Percentiles rank a stretch among this genome's conserved stretches.
phyloP scores from a whole-genome alignment of 2,797 vertebrate genomes.

The Rhinophrynus dorsalis region DNA sequence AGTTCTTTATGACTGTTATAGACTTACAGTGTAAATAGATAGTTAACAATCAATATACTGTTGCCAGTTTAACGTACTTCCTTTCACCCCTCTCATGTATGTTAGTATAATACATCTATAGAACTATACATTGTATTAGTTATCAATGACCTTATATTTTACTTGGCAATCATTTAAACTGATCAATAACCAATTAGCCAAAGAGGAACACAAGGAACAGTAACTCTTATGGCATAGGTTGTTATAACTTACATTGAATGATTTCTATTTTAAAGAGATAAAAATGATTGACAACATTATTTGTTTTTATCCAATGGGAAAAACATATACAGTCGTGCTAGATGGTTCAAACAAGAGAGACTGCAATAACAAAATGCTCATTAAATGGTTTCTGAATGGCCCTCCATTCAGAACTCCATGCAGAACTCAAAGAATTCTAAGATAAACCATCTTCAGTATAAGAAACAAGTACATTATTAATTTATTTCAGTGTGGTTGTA shows the following conservation, averaged over 20 bases:
- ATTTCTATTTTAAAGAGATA: not conserved
- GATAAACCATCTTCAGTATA: no score
- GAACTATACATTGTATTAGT: constrained; percentile 19
- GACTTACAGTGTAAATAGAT: no score
- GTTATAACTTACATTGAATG: constrained; percentile 9
- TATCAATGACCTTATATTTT: constrained; percentile 32
- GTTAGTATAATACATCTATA: constrained; percentile 17
- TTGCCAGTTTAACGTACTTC: constrained; percentile 5
- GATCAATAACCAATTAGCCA: constrained; percentile 45
- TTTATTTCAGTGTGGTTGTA: no score
- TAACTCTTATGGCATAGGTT: not conserved
- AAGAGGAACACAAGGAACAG: constrained; percentile 28
- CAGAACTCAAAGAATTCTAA: no score
- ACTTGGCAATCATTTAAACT: constrained; percentile 14
- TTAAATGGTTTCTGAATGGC: no score
- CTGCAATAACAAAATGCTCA: no score
- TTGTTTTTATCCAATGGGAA: not conserved
- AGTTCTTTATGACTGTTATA: no score
- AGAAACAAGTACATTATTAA: no score
- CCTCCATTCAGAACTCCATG: no score
- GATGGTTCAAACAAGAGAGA: no score
- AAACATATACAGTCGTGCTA: no score
- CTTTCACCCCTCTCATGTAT: constrained; percentile 19
- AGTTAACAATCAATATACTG: constrained; percentile 18
- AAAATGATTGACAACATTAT: not conserved